Percentiles rank a stretch among this genome's conserved stretches.
phyloP scores from a whole-genome alignment of 1,140 invertebrate genomes.

The Druon quercuslanigerum region DNA sequence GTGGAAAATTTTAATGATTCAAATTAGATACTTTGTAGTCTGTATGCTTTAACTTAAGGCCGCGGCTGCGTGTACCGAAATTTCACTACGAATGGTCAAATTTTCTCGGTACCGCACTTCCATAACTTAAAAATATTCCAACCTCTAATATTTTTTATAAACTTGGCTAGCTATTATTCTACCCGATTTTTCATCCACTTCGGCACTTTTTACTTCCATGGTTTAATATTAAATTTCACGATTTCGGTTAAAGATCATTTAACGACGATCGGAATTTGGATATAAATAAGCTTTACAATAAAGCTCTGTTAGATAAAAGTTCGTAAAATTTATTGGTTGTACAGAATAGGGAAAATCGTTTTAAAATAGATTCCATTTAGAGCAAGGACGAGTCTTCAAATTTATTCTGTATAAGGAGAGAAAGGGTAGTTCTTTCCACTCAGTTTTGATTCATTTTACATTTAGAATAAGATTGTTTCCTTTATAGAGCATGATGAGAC shows the following conservation, averaged over 20 bases:
- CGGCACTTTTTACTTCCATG: neutral
- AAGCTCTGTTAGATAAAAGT: neutral
- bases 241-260: neutral
- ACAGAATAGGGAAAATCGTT: conserved; percentile 23
- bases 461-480: too few species aligned
- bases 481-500: too few species aligned
- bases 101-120: too few species aligned
- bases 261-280: neutral
- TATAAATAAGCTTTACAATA: conserved; percentile 8
- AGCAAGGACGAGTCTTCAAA: conserved; percentile 8
- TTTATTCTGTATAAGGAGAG: conserved; percentile 16
- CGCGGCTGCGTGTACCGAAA: too few species aligned
- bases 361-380: conserved; percentile 24
- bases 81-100: too few species aligned
- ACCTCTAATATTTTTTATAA: too few species aligned
- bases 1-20: too few species aligned
- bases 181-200: conserved; percentile 16
- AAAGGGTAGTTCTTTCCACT: conserved; percentile 19
- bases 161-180: neutral
- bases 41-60: too few species aligned
- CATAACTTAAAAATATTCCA: too few species aligned
- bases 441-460: neutral
- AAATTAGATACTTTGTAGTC: too few species aligned
- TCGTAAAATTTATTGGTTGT: conserved; percentile 9
- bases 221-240: neutral